These are phyloP conservation scores for Drosophila longiperda DNA, from an alignment of 2,888 invertebrate species.

Conservation along the genomic window DNA sequence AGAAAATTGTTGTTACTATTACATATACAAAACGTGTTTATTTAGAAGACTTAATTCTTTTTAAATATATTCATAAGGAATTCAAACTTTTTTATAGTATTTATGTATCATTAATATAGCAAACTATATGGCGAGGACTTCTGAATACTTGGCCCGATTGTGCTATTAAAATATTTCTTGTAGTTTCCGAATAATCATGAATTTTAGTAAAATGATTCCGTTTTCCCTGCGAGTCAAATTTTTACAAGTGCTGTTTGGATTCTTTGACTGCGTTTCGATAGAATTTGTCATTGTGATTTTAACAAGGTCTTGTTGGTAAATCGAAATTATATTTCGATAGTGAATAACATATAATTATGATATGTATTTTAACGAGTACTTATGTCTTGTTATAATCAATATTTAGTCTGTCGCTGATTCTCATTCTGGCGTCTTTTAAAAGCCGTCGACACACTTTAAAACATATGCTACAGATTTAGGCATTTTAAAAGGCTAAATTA, in stretches of 20 bases:
- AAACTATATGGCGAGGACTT: not conserved
- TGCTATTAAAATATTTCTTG: not conserved
- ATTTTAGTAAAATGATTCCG: not conserved
- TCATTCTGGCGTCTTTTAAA: not conserved
- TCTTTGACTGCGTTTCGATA: not conserved
- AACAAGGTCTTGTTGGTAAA: too few relatives aligned
- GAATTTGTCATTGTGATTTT: not conserved
- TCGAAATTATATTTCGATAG: too few relatives aligned
- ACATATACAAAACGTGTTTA: not conserved
- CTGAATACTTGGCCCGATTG: rapidly evolving
- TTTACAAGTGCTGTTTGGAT: not conserved
- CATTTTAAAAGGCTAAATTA: not conserved
- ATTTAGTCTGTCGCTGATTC: not conserved
- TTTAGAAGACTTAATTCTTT: not conserved
- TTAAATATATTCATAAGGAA: not conserved
- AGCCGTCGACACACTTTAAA: not conserved
- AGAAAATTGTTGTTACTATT: conserved; percentile 30
- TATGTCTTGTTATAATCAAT: not conserved
- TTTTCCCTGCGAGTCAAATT: not conserved
- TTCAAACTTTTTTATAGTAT: not conserved
- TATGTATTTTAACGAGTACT: too few relatives aligned
- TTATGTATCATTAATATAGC: not conserved
- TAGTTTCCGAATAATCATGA: not conserved
- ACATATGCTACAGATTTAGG: not conserved
- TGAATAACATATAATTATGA: too few relatives aligned